Conservation (phyloP, 2,888 invertebrate genomes). For the Ophion ellenae region DNA sequence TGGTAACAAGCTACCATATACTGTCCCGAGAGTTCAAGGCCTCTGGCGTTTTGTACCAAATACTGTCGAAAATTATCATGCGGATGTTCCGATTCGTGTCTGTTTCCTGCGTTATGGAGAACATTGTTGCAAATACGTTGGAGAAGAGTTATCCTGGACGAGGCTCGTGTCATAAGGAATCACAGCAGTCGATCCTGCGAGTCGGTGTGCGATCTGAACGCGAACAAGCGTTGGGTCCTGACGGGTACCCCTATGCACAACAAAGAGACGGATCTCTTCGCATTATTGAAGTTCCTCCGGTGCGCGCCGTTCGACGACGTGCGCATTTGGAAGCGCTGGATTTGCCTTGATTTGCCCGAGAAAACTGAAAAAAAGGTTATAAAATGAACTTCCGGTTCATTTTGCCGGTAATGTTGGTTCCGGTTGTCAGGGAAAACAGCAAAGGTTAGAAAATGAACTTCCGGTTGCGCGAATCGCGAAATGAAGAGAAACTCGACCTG, state of each 20-base stretch:
- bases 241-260: conserved; percentile 99
- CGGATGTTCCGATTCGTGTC: background rate
- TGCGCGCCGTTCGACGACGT: conserved; percentile 96
- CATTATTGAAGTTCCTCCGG: conserved; percentile 92
- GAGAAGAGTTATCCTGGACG: conserved; percentile 95
- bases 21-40: conserved; percentile 86
- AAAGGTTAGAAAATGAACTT: too few relatives aligned
- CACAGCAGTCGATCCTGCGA: conserved; percentile 90
- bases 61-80: conserved; percentile 69
- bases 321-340: conserved; percentile 94
- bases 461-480: too few relatives aligned
- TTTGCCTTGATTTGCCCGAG: too few relatives aligned
- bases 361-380: too few relatives aligned
- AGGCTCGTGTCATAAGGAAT: conserved; percentile 96
- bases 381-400: too few relatives aligned
- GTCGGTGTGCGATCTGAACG: conserved; percentile 88
- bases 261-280: conserved; percentile 92
- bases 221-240: conserved; percentile 90
- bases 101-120: too few relatives aligned
- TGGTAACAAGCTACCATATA: conserved; percentile 95
- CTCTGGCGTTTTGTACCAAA: conserved; percentile 77
- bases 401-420: too few relatives aligned
- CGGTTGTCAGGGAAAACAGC: too few relatives aligned
- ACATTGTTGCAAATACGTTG: conserved; percentile 87
- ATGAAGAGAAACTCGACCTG: too few relatives aligned